Conservation (phyloP, 2,797 vertebrate species). For the Streptopelia turtur region DNA sequence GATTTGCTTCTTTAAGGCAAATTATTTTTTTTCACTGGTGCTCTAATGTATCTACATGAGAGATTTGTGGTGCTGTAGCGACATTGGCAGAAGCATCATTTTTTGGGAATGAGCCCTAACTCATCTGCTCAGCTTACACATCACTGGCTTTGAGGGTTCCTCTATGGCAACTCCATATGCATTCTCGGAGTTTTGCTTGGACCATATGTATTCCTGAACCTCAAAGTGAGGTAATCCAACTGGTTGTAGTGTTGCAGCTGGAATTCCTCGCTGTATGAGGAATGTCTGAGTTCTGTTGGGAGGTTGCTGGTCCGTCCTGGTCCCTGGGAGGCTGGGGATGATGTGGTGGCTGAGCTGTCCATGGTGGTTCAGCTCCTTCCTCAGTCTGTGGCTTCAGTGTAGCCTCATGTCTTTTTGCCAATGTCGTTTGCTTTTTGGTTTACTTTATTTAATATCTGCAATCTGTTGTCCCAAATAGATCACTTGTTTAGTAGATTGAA, state of each 20-base stretch:
- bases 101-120: neutral
- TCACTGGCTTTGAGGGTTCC: neutral
- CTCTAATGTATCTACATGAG: neutral
- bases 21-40: neutral
- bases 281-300: neutral
- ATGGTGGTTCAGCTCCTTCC: conserved; percentile 34
- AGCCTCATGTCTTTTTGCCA: neutral
- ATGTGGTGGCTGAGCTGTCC: conserved; percentile 51
- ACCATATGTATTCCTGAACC: neutral
- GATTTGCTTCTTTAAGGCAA: neutral
- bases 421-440: neutral
- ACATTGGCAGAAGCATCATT: neutral
- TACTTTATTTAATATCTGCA: neutral
- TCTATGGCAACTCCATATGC: neutral
- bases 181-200: neutral
- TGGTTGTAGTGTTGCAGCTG: neutral
- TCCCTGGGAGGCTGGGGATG: neutral
- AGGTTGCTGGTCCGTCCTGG: neutral
- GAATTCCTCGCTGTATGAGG: neutral
- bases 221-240: neutral
- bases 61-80: neutral
- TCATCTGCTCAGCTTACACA: neutral
- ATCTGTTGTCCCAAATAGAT: neutral
- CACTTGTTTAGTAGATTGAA: neutral
- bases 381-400: neutral